These are phyloP conservation scores for Epinotia nisella DNA, from an alignment of 2,888 invertebrate species.

Conservation along the genomic window DNA sequence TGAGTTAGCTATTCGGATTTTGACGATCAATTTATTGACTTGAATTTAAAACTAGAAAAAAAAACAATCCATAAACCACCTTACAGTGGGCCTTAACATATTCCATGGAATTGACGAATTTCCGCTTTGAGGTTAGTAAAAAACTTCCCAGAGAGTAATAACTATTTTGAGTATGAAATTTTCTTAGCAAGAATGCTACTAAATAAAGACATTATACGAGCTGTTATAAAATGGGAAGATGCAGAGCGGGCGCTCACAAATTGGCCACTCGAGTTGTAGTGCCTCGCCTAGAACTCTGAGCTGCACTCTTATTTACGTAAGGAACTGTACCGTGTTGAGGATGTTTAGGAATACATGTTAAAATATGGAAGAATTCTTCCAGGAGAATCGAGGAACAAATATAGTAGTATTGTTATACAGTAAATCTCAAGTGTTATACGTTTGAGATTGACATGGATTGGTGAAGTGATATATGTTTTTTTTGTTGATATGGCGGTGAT, in stretches of 20 bases:
- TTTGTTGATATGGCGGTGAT: neutral
- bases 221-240: slow-evolving; percentile 9
- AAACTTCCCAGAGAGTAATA: no score
- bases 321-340: neutral
- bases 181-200: neutral
- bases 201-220: neutral
- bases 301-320: slow-evolving; percentile 10
- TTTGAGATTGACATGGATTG: neutral
- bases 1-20: neutral
- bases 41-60: no score
- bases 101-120: no score
- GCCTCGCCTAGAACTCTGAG: neutral
- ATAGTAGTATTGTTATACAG: neutral
- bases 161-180: neutral
- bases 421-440: neutral
- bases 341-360: neutral
- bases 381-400: neutral
- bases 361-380: slow-evolving; percentile 1
- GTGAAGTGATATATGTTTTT: neutral
- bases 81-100: no score
- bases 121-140: no score
- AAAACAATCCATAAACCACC: no score
- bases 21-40: no score
- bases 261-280: slow-evolving; percentile 11
- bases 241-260: slow-evolving; percentile 11